Evolutionary conservation across 2,113 vertebrate species (phyloP), one percentile per base, ranked within the genome.

Genomic region (Cochlearius cochlearius): DNA sequence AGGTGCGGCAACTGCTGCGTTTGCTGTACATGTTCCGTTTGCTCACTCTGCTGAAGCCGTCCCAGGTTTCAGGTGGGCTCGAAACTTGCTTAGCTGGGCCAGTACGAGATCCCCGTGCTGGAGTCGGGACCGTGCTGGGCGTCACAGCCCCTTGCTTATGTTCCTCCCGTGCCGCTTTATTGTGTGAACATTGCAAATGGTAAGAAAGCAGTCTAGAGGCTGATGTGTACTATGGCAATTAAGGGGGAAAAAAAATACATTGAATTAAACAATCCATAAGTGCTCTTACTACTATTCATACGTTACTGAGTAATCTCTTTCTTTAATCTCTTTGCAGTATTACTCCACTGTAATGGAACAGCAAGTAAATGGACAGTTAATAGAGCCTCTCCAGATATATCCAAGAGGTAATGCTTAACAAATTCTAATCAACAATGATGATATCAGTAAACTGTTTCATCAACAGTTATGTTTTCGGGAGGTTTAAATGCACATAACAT

Each of bases 301-400:
- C 47, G 1, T 97, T 63, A 88, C 97, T 97, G 95, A 97, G 68
- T 95, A 82, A 92, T 92, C 93, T 95, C 84, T 94, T 95, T 92
- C 77, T 97, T 19, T 96, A 60, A 76, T 98, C 80, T 98, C 88
- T 98, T 95, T 98, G 94, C 96, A 99, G 99, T 99, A 99, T 98
- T 99, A 98, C 98, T 99, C 99, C 97, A 99, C 99, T 91, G 98
- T 99, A 98, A 99, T 99, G 98, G 99, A 99, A 91, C 99, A 99
- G 96, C 99, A 99, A 89, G 98, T 99, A 97, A 99, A 99, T 96
- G 99, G 99, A 95, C 98, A 99, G 88, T 92, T 99, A 97, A 99
- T 99, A 73, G 99, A 99, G 95, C 99, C 99, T 86, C 98, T 99
- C 11, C 99, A 99, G 98, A 99, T 99, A 97, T 99, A 99, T 98